phyloP scores from a whole-genome alignment of 2,797 vertebrate species.

The Siniperca undulata region DNA sequence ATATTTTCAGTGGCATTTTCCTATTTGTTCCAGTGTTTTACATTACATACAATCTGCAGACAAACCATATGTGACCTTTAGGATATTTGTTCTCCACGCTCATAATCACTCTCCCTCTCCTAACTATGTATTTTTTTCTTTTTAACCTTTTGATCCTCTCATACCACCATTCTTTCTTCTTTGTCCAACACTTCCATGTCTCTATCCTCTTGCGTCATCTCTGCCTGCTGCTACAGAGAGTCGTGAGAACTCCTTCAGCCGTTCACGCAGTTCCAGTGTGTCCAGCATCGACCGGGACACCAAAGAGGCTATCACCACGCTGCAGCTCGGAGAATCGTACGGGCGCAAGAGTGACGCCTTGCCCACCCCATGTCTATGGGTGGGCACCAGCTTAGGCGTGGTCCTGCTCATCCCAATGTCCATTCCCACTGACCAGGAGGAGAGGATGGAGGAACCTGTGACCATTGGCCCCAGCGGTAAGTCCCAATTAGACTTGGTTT shows the following conservation, averaged over 20 bases:
- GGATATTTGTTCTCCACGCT: slow-evolving; percentile 7
- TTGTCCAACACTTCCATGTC: slow-evolving; percentile 21
- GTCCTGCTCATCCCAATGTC: slow-evolving; percentile 93
- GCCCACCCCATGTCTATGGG: slow-evolving; percentile 94
- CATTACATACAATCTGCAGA: slow-evolving; percentile 19
- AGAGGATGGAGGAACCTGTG: slow-evolving; percentile 91
- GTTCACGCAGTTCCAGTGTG: slow-evolving; percentile 97
- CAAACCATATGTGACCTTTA: slow-evolving; percentile 9
- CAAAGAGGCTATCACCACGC: slow-evolving; percentile 94
- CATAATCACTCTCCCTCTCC: slow-evolving; percentile 4
- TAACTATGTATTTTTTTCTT: slow-evolving; percentile 9
- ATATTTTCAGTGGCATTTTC: slow-evolving; percentile 32
- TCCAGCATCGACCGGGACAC: slow-evolving; percentile 98
- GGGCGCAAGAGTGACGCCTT: slow-evolving; percentile 89
- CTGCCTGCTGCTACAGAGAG: slow-evolving; percentile 86
- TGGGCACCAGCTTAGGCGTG: slow-evolving; percentile 95
- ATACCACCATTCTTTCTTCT: slow-evolving; percentile 31
- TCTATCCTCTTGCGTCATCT: slow-evolving; percentile 29
- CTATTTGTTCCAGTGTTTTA: slow-evolving; percentile 42
- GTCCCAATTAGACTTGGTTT: slow-evolving; percentile 53
- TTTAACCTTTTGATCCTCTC: slow-evolving; percentile 23
- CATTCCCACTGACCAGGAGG: slow-evolving; percentile 90
- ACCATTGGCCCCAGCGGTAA: slow-evolving; percentile 92
- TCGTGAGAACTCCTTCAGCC: slow-evolving; percentile 96
- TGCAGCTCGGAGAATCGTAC: slow-evolving; percentile 95